Percentiles rank a stretch among this genome's conserved stretches.
Evolutionary conservation across 2,797 vertebrate species (phyloP).

Genomic region (Gobionotothen gibberifrons): DNA sequence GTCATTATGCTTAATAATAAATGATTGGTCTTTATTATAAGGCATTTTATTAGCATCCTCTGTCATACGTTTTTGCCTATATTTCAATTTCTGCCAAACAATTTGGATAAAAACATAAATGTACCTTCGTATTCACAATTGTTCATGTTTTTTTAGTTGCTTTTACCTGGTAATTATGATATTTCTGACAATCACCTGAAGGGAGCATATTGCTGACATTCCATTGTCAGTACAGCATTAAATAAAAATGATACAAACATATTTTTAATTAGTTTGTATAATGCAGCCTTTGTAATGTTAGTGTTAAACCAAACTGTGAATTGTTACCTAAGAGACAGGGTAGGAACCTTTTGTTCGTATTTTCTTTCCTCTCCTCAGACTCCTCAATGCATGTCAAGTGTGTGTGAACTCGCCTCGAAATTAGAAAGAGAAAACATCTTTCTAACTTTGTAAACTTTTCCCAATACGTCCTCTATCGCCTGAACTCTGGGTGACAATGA

Average conservation of each 20-base stretch:
- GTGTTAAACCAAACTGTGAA: conserved; percentile 12
- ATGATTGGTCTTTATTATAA: neutral
- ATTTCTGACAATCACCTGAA: neutral
- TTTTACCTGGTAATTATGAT: neutral
- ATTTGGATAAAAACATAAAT: neutral
- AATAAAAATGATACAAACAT: neutral
- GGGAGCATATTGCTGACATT: neutral
- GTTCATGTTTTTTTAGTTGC: neutral
- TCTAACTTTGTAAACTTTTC: conserved; percentile 35
- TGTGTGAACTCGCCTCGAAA: conserved; percentile 1
- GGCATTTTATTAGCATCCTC: neutral
- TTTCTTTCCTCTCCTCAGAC: neutral
- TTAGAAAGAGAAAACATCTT: conserved; percentile 21
- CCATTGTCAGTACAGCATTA: neutral
- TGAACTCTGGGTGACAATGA: conserved; percentile 20
- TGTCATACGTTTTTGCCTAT: neutral
- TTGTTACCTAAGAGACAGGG: neutral
- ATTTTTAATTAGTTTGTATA: conserved; percentile 22
- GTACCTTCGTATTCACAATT: neutral
- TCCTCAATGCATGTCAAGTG: neutral
- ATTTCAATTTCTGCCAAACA: too few species aligned
- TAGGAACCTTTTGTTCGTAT: conserved; percentile 4
- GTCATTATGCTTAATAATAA: neutral
- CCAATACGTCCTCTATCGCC: neutral
- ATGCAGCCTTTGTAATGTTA: conserved; percentile 12